A percentile compares a stretch with the other conserved stretches of the same genome.
Conservation (phyloP, 2,888 invertebrate genomes). For the Melieria picta region DNA sequence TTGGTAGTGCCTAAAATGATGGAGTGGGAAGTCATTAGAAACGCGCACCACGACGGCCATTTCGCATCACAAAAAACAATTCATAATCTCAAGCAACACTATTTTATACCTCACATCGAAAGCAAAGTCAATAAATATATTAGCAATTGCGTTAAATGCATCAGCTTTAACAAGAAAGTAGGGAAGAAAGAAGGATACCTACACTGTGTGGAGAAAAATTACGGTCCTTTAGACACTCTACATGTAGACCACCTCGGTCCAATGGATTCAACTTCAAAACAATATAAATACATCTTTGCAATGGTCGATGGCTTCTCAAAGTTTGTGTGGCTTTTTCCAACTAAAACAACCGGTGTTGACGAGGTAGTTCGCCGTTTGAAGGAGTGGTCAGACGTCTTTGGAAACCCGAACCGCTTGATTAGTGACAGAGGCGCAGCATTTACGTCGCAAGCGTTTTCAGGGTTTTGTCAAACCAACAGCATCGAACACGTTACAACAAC, state of each 20-base stretch:
- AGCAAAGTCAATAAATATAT: constrained; percentile 32
- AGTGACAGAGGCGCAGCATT: constrained; percentile 29
- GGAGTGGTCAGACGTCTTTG: constrained; percentile 21
- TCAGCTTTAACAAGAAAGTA: constrained; percentile 38
- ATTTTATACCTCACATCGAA: constrained; percentile 30
- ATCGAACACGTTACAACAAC: constrained; percentile 31
- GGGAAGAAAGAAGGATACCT: constrained; percentile 42
- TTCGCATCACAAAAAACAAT: constrained; percentile 23
- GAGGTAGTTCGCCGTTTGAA: constrained; percentile 27
- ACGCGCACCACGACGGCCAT: constrained; percentile 15
- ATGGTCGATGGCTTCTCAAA: constrained; percentile 27
- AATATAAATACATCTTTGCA: constrained; percentile 20
- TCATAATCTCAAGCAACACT: constrained; percentile 29
- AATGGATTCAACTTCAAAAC: constrained; percentile 32
- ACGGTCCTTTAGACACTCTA: constrained; percentile 44
- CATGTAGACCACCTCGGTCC: constrained; percentile 38
- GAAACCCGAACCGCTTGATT: constrained; percentile 23
- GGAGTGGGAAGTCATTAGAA: constrained; percentile 21
- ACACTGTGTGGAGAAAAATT: constrained; percentile 53
- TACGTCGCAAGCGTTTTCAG: constrained; percentile 24
- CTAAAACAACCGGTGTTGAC: constrained; percentile 7
- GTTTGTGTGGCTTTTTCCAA: constrained; percentile 30
- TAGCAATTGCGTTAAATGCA: constrained; percentile 39
- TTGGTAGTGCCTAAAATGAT: constrained; percentile 9
- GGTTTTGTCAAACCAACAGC: constrained; percentile 24